Evolutionary conservation across 2,113 vertebrate genomes (phyloP).

Genomic region (Felis catus): DNA sequence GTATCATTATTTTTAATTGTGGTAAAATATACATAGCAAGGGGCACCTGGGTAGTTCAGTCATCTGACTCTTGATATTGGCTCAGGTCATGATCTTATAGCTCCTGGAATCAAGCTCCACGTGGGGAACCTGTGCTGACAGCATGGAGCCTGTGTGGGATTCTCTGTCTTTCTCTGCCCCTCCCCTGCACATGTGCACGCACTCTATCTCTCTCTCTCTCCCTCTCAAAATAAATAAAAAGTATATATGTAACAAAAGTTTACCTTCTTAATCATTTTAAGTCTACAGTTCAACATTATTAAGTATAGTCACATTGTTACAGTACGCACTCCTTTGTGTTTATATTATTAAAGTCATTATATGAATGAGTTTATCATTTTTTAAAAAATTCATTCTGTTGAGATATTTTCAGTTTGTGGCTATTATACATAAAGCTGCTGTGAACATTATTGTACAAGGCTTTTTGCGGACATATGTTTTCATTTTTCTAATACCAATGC

Average conservation of each 20-base stretch:
- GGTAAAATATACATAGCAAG: neutral
- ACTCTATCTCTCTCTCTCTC: too few relatives aligned
- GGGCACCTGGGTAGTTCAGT: too few relatives aligned
- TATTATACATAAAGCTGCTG: neutral
- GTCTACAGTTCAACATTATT: neutral
- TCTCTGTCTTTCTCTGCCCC: too few relatives aligned
- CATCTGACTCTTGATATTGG: too few relatives aligned
- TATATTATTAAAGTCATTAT: neutral
- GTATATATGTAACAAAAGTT: neutral
- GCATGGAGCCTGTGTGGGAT: too few relatives aligned
- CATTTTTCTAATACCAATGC: neutral
- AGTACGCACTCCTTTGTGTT: neutral
- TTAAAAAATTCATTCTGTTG: neutral
- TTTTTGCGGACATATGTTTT: neutral
- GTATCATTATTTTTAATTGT: neutral
- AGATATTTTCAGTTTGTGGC: neutral
- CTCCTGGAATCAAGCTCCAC: too few relatives aligned
- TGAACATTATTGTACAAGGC: neutral
- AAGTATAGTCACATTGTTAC: neutral
- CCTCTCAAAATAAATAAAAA: too few relatives aligned
- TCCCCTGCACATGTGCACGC: too few relatives aligned
- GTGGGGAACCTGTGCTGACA: too few relatives aligned
- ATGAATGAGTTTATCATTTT: neutral
- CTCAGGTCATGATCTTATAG: too few relatives aligned
- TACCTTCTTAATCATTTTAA: neutral